phyloP scores from a whole-genome alignment of 2,888 invertebrate genomes.

The Leptopilina myrica region DNA sequence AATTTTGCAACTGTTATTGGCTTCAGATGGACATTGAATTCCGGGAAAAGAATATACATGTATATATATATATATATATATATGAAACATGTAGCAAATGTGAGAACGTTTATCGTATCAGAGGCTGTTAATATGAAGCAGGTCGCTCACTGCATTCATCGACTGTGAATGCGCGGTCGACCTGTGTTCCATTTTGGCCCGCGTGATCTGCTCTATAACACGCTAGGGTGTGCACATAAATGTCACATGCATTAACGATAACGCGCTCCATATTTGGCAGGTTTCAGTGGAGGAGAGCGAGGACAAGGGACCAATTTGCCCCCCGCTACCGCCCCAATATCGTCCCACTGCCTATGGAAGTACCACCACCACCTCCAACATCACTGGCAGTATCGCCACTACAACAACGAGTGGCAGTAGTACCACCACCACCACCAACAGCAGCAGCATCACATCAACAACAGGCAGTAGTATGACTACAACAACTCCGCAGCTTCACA shows the following conservation, averaged over 20 bases:
- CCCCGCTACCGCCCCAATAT: constrained; percentile 73
- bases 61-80: neutral
- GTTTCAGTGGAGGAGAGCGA: constrained; percentile 71
- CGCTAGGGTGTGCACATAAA: constrained; percentile 64
- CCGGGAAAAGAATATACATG: neutral
- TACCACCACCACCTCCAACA: constrained; percentile 58
- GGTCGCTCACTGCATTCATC: constrained; percentile 44
- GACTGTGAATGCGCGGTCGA: constrained; percentile 53
- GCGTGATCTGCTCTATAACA: constrained; percentile 55
- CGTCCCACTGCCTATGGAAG: constrained; percentile 70
- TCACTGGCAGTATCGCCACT: constrained; percentile 28
- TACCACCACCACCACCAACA: constrained; percentile 64
- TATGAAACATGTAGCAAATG: constrained; percentile 21
- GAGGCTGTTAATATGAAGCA: constrained; percentile 53
- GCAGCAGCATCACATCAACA: constrained; percentile 67
- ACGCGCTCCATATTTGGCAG: constrained; percentile 67
- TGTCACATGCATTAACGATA: constrained; percentile 71
- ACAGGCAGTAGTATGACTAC: constrained; percentile 41
- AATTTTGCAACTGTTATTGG: neutral
- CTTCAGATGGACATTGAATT: constrained; percentile 5
- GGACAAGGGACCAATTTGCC: constrained; percentile 76
- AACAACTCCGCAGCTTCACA: constrained; percentile 71
- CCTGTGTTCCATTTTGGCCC: constrained; percentile 61
- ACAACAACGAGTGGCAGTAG: neutral
- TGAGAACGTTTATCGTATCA: constrained; percentile 43